Percentiles rank a stretch among this genome's conserved stretches.
Conservation (phyloP, 1,140 invertebrate species). For the Triops cancriformis region DNA sequence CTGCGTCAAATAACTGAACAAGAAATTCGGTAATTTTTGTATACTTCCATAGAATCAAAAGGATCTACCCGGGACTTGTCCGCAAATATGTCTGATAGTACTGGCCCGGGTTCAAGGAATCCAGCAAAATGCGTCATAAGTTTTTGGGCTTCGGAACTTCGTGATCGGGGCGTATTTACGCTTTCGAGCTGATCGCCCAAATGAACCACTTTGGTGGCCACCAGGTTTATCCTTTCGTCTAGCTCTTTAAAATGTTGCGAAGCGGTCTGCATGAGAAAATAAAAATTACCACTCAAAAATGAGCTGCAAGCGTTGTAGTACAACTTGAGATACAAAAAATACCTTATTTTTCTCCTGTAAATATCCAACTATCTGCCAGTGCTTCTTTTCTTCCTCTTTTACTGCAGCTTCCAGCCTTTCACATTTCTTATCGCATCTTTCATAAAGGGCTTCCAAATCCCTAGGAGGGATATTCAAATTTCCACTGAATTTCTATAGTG, state of each 20-base stretch:
- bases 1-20: constrained; percentile 78
- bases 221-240: constrained; percentile 91
- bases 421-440: constrained; percentile 78
- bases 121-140: constrained; percentile 89
- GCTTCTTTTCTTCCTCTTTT: constrained; percentile 75
- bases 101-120: constrained; percentile 77
- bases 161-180: constrained; percentile 83
- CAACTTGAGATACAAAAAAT: constrained; percentile 29
- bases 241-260: constrained; percentile 83
- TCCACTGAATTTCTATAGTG: background rate
- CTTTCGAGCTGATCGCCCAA: constrained; percentile 94
- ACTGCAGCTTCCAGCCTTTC: constrained; percentile 71
- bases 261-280: constrained; percentile 51
- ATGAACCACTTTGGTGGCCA: constrained; percentile 94
- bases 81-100: constrained; percentile 75
- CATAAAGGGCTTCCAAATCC: constrained; percentile 66
- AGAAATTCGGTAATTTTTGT: constrained; percentile 24
- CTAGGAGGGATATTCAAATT: constrained; percentile 35
- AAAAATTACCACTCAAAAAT: constrained; percentile 17
- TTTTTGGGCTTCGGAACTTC: constrained; percentile 89
- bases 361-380: constrained; percentile 68
- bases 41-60: constrained; percentile 19
- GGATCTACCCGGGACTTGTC: constrained; percentile 65
- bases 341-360: constrained; percentile 82
- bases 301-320: background rate